Conservation (phyloP, 2,797 vertebrate species). For the Podarcis lilfordi region DNA sequence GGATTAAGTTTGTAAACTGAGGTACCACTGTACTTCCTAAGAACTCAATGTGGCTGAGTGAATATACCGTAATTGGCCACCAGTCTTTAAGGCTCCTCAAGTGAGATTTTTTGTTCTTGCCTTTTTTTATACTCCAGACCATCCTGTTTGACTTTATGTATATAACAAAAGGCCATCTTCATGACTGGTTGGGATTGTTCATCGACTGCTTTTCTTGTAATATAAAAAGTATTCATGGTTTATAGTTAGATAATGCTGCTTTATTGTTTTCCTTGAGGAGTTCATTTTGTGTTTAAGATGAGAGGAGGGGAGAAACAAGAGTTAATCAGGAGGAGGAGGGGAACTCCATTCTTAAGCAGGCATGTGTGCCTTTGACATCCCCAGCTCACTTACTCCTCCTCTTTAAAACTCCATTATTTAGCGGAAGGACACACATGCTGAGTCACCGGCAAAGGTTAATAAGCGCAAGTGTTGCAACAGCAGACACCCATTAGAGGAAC, state of each 20-base stretch:
- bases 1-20: too few relatives aligned
- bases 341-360: background rate
- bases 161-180: background rate
- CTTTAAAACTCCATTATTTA: conserved; percentile 28
- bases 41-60: too few relatives aligned
- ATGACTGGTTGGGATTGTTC: background rate
- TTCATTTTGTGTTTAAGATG: background rate
- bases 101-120: background rate
- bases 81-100: background rate
- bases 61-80: too few relatives aligned
- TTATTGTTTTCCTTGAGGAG: background rate
- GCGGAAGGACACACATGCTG: conserved; percentile 26
- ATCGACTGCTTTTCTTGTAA: background rate
- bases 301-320: background rate
- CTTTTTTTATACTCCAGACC: background rate
- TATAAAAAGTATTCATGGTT: background rate
- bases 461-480: conserved; percentile 38
- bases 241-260: background rate
- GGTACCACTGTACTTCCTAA: too few relatives aligned
- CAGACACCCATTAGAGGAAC: conserved; percentile 36
- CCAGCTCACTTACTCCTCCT: background rate
- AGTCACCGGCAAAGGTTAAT: conserved; percentile 42
- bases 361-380: background rate
- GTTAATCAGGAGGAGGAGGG: background rate
- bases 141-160: background rate